A percentile compares a stretch with the other conserved stretches of the same genome.
phyloP scores from a whole-genome alignment of 2,797 vertebrate genomes.

The Avahi laniger region DNA sequence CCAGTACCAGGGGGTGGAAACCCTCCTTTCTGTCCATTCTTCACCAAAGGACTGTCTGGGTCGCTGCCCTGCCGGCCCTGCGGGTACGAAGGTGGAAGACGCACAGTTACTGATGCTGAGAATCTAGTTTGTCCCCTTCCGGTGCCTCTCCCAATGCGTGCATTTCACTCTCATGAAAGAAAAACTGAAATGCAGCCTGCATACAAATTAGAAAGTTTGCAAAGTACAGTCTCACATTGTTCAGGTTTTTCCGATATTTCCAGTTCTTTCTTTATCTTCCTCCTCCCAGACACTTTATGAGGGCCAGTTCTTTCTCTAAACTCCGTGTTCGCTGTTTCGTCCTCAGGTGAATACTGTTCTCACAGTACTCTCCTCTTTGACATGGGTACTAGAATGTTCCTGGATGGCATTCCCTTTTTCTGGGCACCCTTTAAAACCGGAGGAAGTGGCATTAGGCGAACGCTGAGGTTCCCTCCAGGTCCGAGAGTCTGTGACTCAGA shows the following conservation, averaged over 20 bases:
- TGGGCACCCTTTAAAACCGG: not conserved
- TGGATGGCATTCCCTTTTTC: not conserved
- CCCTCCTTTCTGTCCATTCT: accelerated
- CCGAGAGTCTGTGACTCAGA: not conserved
- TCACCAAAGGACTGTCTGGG: not conserved
- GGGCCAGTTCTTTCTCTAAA: not conserved
- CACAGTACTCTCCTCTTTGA: not conserved
- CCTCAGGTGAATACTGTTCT: not conserved
- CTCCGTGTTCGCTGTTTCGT: accelerated
- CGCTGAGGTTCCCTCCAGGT: not conserved
- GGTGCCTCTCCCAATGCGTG: not conserved
- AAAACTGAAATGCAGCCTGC: not conserved
- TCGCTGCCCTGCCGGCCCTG: accelerated
- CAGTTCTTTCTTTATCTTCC: not conserved
- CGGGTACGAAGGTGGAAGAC: not conserved
- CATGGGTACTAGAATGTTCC: not conserved
- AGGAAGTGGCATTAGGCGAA: not conserved
- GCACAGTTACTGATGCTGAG: no score
- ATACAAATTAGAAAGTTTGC: not conserved
- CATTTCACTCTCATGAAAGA: not conserved
- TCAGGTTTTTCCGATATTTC: not conserved
- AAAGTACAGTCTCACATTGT: not conserved
- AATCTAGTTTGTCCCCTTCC: not conserved
- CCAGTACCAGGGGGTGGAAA: not conserved
- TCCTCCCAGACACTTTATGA: not conserved